Conservation (phyloP, 2,888 invertebrate genomes). For the Dasysyrphus tricinctus region DNA sequence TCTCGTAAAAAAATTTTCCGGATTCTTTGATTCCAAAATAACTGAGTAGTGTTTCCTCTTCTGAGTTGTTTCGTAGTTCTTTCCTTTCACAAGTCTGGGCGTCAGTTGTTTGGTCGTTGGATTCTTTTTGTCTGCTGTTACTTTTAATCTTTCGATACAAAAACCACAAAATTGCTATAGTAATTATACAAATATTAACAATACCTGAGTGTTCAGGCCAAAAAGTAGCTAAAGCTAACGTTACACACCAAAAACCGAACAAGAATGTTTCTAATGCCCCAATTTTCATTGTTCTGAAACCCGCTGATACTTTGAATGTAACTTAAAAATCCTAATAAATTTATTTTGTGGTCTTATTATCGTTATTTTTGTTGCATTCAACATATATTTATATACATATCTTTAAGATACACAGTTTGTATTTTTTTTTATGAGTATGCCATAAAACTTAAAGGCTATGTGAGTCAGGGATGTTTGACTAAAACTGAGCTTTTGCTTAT, state of each 20-base stretch:
- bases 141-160: not conserved
- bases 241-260: not conserved
- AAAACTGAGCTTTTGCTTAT: not conserved
- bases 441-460: not conserved
- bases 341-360: not conserved
- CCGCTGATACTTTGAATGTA: not conserved
- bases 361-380: not conserved
- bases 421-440: not conserved
- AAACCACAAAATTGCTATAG: not conserved
- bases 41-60: too few relatives aligned
- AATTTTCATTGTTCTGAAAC: not conserved
- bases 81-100: too few relatives aligned
- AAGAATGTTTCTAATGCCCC: not conserved
- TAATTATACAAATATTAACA: not conserved
- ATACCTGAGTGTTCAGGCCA: not conserved
- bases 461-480: not conserved
- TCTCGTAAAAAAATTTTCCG: not conserved
- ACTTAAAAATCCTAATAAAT: not conserved
- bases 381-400: too few relatives aligned
- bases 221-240: not conserved
- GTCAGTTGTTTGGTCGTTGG: too few relatives aligned
- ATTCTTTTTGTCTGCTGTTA: not conserved
- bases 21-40: too few relatives aligned
- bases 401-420: not conserved
- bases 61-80: too few relatives aligned